These are phyloP conservation scores for Melanotaenia pygmaea DNA, from an alignment of 2,797 vertebrate species.

Conservation along the genomic window DNA sequence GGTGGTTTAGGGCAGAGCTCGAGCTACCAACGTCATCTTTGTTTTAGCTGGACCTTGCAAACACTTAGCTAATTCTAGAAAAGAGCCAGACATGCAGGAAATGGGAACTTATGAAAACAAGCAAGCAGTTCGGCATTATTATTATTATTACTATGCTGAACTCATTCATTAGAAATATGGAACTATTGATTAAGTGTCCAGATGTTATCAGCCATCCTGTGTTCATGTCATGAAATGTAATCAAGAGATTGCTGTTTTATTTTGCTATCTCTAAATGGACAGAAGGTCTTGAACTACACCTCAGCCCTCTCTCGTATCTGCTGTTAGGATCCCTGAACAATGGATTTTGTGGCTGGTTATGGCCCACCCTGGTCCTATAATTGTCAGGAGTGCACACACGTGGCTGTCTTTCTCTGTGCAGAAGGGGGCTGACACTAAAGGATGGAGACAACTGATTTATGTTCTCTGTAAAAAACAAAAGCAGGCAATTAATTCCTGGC, in stretches of 20 bases:
- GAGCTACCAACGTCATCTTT: constrained; percentile 72
- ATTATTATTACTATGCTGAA: constrained; percentile 62
- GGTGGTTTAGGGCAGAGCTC: constrained; percentile 67
- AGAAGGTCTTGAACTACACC: constrained; percentile 44
- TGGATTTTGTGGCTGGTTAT: constrained; percentile 61
- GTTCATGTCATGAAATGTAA: constrained; percentile 44
- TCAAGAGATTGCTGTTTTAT: constrained; percentile 22
- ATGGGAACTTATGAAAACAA: constrained; percentile 77
- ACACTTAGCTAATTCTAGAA: constrained; percentile 76
- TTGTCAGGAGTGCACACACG: constrained; percentile 35
- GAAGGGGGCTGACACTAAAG: constrained; percentile 42
- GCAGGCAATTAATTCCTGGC: constrained; percentile 73
- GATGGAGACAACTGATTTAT: constrained; percentile 74
- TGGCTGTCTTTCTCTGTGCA: constrained; percentile 34
- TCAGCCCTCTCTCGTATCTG: constrained; percentile 36
- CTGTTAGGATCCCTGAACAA: constrained; percentile 32
- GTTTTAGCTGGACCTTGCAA: constrained; percentile 82
- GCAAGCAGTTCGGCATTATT: constrained; percentile 53
- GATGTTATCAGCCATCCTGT: constrained; percentile 60
- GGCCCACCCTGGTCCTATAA: constrained; percentile 44
- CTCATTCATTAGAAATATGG: constrained; percentile 69
- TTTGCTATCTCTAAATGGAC: neutral
- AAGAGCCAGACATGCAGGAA: constrained; percentile 77
- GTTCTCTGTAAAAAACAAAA: constrained; percentile 67
- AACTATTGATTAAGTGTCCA: constrained; percentile 58